Percentiles rank a stretch among this genome's conserved stretches.
Conservation (phyloP, 2,888 invertebrate species). For the Platypus cylindrus region DNA sequence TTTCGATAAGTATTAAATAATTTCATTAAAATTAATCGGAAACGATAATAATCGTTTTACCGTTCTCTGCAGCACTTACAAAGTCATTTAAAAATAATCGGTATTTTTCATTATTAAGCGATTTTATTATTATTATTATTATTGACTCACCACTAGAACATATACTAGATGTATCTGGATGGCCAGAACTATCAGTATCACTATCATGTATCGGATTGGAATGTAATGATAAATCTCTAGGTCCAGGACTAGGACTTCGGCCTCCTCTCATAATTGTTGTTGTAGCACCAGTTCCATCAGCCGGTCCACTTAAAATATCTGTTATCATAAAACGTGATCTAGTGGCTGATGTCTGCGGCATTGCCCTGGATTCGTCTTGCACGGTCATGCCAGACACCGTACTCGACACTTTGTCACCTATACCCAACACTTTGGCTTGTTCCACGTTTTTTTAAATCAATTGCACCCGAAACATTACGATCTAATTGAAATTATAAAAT, state of each 20-base stretch:
- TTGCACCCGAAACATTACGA: too few relatives aligned
- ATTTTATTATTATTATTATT: too few relatives aligned
- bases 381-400: conserved; percentile 38
- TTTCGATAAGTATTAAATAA: too few relatives aligned
- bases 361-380: conserved; percentile 35
- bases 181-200: conserved; percentile 41
- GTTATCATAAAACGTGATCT: conserved; percentile 83
- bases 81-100: too few relatives aligned
- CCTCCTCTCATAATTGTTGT: conserved; percentile 37
- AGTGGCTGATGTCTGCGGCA: conserved; percentile 39
- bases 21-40: too few relatives aligned
- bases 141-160: conserved; percentile 42
- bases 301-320: conserved; percentile 61
- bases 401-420: conserved; percentile 30
- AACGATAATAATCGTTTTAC: too few relatives aligned
- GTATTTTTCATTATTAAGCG: too few relatives aligned
- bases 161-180: conserved; percentile 41
- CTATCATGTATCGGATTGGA: conserved; percentile 37
- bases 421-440: conserved; percentile 35
- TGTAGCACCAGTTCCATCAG: conserved; percentile 43
- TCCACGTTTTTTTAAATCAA: conserved; percentile 11
- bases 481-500: too few relatives aligned
- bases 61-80: too few relatives aligned
- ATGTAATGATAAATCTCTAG: conserved; percentile 42
- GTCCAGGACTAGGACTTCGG: conserved; percentile 41